Conservation (phyloP, 2,113 vertebrate genomes). For the Propithecus coquereli region DNA sequence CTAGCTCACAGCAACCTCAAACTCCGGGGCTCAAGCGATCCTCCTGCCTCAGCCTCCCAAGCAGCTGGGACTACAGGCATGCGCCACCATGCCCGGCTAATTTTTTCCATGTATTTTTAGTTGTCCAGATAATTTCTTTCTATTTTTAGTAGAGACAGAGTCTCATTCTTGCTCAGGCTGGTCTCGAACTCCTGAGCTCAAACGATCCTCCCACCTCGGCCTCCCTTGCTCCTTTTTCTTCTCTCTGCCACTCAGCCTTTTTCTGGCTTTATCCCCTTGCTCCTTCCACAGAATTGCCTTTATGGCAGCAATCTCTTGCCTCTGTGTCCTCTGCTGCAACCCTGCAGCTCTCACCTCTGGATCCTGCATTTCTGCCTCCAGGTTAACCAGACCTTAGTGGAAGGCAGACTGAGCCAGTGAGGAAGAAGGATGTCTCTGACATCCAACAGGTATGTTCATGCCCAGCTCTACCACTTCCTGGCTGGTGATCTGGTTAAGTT, state of each 20-base stretch:
- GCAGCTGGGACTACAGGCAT: no score
- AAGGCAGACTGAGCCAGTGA: background rate
- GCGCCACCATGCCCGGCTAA: no score
- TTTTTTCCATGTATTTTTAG: no score
- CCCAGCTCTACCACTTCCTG: background rate
- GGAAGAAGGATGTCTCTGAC: background rate
- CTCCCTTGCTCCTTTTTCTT: no score
- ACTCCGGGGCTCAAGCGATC: no score
- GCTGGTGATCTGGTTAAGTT: background rate
- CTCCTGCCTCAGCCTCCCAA: no score
- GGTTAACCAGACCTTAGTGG: background rate
- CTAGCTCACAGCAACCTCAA: no score
- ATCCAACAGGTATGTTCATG: background rate
- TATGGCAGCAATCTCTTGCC: background rate
- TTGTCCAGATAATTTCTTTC: no score
- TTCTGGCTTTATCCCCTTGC: background rate
- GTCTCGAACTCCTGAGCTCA: no score
- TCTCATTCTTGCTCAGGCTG: no score
- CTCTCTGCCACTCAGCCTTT: background rate
- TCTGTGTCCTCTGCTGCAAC: background rate
- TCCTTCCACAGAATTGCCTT: background rate
- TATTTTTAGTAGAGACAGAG: no score
- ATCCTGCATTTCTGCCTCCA: background rate
- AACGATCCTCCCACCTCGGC: no score
- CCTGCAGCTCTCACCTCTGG: background rate